A percentile compares a stretch with the other conserved stretches of the same genome.
phyloP scores from a whole-genome alignment of 2,797 vertebrate genomes.

The Pseudotriccus pelzelni region DNA sequence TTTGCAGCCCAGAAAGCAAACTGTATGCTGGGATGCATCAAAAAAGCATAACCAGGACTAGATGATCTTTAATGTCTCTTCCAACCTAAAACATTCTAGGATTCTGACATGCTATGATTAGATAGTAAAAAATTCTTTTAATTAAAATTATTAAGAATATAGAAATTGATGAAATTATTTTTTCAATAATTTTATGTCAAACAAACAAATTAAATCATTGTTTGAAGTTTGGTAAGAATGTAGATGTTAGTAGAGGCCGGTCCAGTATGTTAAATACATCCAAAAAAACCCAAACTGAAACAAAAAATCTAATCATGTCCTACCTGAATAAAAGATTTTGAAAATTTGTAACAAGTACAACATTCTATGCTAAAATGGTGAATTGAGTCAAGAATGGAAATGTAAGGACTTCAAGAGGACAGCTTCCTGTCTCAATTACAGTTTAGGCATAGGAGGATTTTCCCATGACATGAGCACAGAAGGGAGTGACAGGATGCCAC shows the following conservation, averaged over 20 bases:
- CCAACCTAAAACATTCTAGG: not conserved
- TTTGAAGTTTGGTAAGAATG: not conserved
- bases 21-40: not conserved
- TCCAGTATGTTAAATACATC: not conserved
- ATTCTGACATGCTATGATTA: not conserved
- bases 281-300: not conserved
- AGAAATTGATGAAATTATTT: not conserved
- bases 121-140: not conserved
- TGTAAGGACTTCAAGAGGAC: not conserved
- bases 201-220: not conserved
- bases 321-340: not conserved
- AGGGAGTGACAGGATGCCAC: not conserved
- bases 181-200: not conserved
- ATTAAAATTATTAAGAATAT: not conserved
- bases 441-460: accelerated
- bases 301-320: not conserved
- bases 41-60: not conserved
- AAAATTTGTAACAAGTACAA: not conserved
- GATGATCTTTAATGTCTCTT: not conserved
- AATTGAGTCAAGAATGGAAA: not conserved
- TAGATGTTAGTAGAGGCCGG: not conserved
- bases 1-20: not conserved
- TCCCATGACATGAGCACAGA: not conserved
- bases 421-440: not conserved
- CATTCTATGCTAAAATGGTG: not conserved